These are phyloP conservation scores for Larimichthys crocea DNA, from an alignment of 2,113 vertebrate species.

Conservation along the genomic window DNA sequence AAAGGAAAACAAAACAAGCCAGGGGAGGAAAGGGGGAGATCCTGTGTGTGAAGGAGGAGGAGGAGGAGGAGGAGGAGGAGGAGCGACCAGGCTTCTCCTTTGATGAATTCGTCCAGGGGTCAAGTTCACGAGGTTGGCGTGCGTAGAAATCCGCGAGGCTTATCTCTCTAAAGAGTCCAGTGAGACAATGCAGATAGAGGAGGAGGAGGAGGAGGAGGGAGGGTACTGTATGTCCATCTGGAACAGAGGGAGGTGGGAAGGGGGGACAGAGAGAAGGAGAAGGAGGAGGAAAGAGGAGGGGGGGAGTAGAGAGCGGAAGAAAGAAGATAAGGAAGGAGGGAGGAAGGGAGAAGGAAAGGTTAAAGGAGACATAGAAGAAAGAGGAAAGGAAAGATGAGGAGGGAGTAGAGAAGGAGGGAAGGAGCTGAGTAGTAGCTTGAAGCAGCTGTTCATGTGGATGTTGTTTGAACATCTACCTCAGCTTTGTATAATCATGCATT, in stretches of 20 bases:
- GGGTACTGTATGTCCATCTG: slow-evolving; percentile 61
- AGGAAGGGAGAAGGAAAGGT: too few relatives aligned
- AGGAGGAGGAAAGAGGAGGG: background rate
- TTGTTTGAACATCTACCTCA: too few relatives aligned
- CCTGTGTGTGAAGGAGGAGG: too few relatives aligned
- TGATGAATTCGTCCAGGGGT: slow-evolving; percentile 71
- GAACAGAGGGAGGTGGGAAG: background rate
- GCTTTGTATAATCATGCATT: too few relatives aligned
- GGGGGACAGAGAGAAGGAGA: background rate
- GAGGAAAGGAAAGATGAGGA: background rate
- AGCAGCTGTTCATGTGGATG: too few relatives aligned
- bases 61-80: background rate
- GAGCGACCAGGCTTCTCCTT: slow-evolving; percentile 14
- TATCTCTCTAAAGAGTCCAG: slow-evolving; percentile 64
- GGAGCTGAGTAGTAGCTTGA: background rate
- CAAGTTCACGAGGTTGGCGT: slow-evolving; percentile 75
- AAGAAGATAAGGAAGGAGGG: background rate
- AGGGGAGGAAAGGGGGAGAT: background rate
- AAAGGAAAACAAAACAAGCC: slow-evolving; percentile 9
- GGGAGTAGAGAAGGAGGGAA: background rate
- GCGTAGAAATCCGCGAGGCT: slow-evolving; percentile 64
- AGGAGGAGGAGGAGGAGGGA: background rate
- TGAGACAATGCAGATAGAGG: slow-evolving; percentile 53
- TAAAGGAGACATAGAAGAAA: too few relatives aligned
- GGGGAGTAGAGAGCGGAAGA: background rate